Conservation (phyloP, 2,113 vertebrate genomes). For the Ochotona curzoniae region DNA sequence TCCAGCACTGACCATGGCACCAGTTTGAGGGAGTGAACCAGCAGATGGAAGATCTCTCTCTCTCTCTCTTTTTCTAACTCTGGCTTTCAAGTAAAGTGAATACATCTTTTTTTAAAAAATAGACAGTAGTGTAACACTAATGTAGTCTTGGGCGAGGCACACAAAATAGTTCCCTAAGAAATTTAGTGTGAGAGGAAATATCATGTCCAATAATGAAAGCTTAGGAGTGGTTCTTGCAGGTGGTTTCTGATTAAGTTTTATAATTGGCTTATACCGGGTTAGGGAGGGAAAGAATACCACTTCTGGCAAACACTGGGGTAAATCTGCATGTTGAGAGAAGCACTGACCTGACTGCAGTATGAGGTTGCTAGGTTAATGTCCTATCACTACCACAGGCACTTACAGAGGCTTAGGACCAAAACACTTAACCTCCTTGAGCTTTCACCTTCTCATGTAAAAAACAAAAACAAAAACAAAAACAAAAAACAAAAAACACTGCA, state of each 20-base stretch:
- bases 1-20: too few relatives aligned
- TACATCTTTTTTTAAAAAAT: too few relatives aligned
- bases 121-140: not conserved
- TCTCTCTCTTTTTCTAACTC: too few relatives aligned
- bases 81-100: too few relatives aligned
- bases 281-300: constrained; percentile 59
- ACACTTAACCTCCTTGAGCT: not conserved
- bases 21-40: too few relatives aligned
- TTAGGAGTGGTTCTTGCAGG: not conserved
- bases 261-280: constrained; percentile 47
- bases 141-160: not conserved
- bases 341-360: not conserved
- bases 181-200: not conserved
- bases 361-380: not conserved
- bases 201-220: not conserved
- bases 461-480: not conserved
- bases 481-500: not conserved
- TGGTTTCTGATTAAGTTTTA: not conserved
- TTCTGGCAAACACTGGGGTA: constrained; percentile 59
- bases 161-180: not conserved
- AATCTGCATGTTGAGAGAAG: not conserved
- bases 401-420: not conserved
- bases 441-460: not conserved
- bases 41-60: too few relatives aligned
- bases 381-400: not conserved